Evolutionary conservation across 2,888 invertebrate genomes (phyloP).

Genomic region (Halictus quadricinctus): DNA sequence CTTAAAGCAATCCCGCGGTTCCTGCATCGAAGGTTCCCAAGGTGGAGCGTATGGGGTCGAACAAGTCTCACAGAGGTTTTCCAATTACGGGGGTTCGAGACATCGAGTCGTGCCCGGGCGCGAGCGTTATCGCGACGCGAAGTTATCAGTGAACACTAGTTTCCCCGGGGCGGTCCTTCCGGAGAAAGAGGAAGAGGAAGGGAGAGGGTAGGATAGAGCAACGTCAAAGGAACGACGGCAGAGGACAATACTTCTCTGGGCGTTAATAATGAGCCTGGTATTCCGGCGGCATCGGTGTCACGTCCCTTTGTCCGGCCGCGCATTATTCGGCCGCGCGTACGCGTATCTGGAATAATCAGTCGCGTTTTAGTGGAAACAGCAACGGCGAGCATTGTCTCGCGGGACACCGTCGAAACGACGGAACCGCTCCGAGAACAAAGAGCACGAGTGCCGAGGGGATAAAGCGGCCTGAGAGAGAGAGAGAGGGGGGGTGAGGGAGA

Average conservation of each 20-base stretch:
- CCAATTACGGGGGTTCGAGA: not conserved
- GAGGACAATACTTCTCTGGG: constrained; percentile 33
- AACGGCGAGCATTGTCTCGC: constrained; percentile 40
- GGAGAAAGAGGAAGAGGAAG: constrained; percentile 27
- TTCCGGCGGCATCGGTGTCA: constrained; percentile 41
- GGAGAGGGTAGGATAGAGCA: not conserved
- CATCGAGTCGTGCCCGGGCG: not conserved
- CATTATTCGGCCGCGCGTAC: constrained; percentile 37
- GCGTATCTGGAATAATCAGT: constrained; percentile 59
- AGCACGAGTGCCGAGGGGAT: constrained; percentile 28
- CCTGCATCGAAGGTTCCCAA: not conserved
- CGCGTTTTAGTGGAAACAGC: constrained; percentile 52
- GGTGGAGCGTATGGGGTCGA: not conserved
- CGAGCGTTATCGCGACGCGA: not conserved
- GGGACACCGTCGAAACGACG: constrained; percentile 35
- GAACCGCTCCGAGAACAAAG: constrained; percentile 48
- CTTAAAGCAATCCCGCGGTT: not conserved
- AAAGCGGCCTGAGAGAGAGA: constrained; percentile 34
- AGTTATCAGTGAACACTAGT: constrained; percentile 10
- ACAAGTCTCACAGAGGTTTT: not conserved
- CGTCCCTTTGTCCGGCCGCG: constrained; percentile 28
- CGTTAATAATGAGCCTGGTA: constrained; percentile 47
- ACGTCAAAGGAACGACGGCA: constrained; percentile 38
- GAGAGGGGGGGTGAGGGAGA: not conserved
- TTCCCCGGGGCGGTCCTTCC: constrained; percentile 11